Evolutionary conservation across 1,140 invertebrate genomes (phyloP), one percentile per base, ranked within the genome.

Genomic region (Piezodorus guildinii): DNA sequence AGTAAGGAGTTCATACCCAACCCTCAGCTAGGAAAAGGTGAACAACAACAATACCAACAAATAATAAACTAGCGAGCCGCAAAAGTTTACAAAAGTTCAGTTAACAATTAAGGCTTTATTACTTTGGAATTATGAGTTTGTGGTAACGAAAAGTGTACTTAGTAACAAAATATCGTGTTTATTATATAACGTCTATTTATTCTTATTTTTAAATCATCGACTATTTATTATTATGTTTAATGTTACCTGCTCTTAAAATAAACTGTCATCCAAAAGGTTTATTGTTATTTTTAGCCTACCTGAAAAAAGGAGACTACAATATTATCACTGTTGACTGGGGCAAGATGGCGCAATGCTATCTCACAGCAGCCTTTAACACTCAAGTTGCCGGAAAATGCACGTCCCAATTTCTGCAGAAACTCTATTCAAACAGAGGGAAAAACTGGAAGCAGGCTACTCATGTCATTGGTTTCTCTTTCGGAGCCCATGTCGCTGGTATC

Each of bases 391-490:
- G 78, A 25, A 77, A 74, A 62, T 83, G 81, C 66, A 73, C 77
- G 0, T 71, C 70, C 27, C 23, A 67, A 39, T 63, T 74, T 0
- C 66, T 79, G 0, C 59, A 73, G 1, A 39, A 71, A 51, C 68
- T 77, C 65, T 3, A 62, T 68, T 17, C 76, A 75, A 3, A 60
- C 76, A 23, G 69, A 77, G 19, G n/a, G 66, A 0, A 21, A 19
- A 0, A 59, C 72, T 27, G 15, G 19, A 51, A 49, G 8, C 67
- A 76, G 0, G 74, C 72, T 16, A 74, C 85, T n/a, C 87, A 90
- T 70, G 71, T 90, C 5, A 78, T 91, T 45, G 87, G 85, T 0
- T 87, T 88, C 71, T 88, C 86, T 8, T 73, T 90, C 34, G 88
- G 88, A 0, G 84, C 83, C 8, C 87, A 90, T 64, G 77, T 88